A percentile compares a stretch with the other conserved stretches of the same genome.
Evolutionary conservation across 1,140 invertebrate genomes (phyloP).

Genomic region (Brevipalpus yothersi): DNA sequence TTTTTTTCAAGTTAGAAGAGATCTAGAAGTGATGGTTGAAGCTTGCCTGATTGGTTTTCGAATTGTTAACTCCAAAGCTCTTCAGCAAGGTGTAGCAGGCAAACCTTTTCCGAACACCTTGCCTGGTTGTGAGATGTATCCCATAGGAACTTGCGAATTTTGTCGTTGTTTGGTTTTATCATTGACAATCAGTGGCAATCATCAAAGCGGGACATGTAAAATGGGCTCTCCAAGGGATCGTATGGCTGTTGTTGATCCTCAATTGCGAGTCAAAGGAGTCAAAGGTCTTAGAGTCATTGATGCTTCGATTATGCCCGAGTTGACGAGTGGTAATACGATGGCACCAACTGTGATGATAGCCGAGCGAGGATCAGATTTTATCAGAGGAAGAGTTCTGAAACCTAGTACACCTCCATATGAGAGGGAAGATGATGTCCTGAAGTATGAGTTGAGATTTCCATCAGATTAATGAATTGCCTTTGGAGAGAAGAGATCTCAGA

Average conservation of each 20-base stretch:
- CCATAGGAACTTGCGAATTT: constrained; percentile 45
- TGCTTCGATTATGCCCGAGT: constrained; percentile 39
- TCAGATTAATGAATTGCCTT: constrained; percentile 39
- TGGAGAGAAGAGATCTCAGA: constrained; percentile 22
- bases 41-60: too few species aligned
- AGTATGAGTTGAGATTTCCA: too few species aligned
- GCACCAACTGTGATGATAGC: constrained; percentile 8
- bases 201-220: constrained; percentile 29
- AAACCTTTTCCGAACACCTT: too few species aligned
- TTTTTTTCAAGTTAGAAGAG: not conserved
- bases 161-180: constrained; percentile 45
- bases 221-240: constrained; percentile 52
- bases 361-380: constrained; percentile 17
- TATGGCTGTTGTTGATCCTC: constrained; percentile 50
- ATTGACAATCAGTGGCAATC: constrained; percentile 43
- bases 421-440: too few species aligned
- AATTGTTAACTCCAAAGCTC: too few species aligned
- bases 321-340: constrained; percentile 20
- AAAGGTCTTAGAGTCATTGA: too few species aligned
- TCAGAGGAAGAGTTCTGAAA: constrained; percentile 12
- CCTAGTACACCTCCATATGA: not conserved
- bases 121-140: constrained; percentile 42
- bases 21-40: not conserved
- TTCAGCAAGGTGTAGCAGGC: too few species aligned
- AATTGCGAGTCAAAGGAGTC: constrained; percentile 28